Evolutionary conservation across 2,888 invertebrate genomes (phyloP), one percentile per base, ranked within the genome.

Genomic region (Pandemis corylana): DNA sequence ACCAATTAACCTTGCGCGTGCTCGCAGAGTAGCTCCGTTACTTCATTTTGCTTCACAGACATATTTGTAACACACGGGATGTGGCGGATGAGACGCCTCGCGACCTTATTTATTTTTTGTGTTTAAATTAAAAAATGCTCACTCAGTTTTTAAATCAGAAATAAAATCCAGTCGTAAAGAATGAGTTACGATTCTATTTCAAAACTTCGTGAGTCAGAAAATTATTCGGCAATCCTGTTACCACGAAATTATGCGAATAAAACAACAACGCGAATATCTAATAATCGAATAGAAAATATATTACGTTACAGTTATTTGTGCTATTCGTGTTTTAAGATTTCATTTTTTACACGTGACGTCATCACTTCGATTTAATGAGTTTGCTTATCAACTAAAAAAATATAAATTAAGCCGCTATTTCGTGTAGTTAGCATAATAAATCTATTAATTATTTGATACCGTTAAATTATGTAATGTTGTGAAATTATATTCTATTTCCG

Each of bases 321-420:
- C 70, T 75, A 67, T 71, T 46, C 36, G 61, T 56, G 70, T 75
- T 70, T 42, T 53, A 42, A 59, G 59, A 56, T 56, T 9, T 69
- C 28, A 69, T 42, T 70, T 44, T 69, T 44, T 61, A 70, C 65
- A 62, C 62, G 70, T 71, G 62, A 66, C 72, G 42, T 59, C 66
- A 61, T 75, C 74, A 67, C 70, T 67, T 69, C 42, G 28, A 46
- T 71, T 70, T 62, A 75, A 70, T 64, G 20, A 36, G 44, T 73
- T 69, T 1, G 49, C 66, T 71, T 75, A 75, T 13, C 0, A 74
- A 75, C 67, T 75, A 71, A 71, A 66, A 49, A 66, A 67, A 71
- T 71, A 75, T 71, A 75, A 71, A 71, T 74, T 70, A 75, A 71
- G 71, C 71, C 75, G 75, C 70, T 75, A 71, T 71, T 67, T 70